Conservation (phyloP, 1,140 invertebrate species). For the Plutomurus gul region DNA sequence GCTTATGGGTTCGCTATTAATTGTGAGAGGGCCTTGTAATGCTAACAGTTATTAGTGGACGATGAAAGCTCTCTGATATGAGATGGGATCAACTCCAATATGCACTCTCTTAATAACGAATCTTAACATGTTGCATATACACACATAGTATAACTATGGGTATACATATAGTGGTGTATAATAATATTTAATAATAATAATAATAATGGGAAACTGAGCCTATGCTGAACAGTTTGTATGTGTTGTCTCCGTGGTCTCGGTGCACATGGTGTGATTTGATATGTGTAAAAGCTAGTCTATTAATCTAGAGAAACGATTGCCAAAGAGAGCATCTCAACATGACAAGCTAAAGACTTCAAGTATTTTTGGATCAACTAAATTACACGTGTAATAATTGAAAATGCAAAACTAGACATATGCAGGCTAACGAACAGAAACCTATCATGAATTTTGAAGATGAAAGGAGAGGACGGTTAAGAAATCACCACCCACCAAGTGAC, state of each 20-base stretch:
- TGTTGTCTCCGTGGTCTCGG: neutral
- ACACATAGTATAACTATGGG: too few species aligned
- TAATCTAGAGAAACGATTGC: constrained; percentile 3
- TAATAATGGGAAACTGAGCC: too few species aligned
- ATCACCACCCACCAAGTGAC: constrained; percentile 53
- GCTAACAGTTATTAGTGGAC: too few species aligned
- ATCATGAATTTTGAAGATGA: constrained; percentile 19
- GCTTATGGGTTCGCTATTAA: constrained; percentile 24
- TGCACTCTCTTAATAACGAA: too few species aligned
- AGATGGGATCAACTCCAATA: too few species aligned
- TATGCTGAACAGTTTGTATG: neutral
- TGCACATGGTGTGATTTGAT: neutral
- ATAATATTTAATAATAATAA: too few species aligned
- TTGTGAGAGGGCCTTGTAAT: constrained; percentile 2
- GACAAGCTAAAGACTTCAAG: neutral
- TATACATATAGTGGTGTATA: too few species aligned
- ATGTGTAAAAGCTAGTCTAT: constrained; percentile 1
- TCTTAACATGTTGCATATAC: too few species aligned
- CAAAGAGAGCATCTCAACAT: constrained; percentile 8
- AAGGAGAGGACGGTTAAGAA: constrained; percentile 40
- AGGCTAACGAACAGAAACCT: neutral
- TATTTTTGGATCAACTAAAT: constrained; percentile 28
- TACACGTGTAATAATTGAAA: constrained; percentile 30
- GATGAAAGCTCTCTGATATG: too few species aligned
- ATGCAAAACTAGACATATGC: constrained; percentile 10